These are phyloP conservation scores for Sogatella furcifera DNA, from an alignment of 1,140 invertebrate genomes.

Conservation along the genomic window DNA sequence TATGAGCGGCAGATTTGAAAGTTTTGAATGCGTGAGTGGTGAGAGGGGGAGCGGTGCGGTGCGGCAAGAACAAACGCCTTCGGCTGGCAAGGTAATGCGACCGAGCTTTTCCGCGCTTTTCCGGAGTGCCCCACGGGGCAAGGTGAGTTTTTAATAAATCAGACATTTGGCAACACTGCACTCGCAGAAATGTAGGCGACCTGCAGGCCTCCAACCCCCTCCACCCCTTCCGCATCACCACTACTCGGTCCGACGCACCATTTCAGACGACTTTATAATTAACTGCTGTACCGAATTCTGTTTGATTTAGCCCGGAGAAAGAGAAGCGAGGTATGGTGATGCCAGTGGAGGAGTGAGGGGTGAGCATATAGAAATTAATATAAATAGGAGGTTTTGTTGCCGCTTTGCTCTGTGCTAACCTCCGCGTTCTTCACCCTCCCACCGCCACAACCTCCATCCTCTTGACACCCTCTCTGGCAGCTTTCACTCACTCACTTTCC, in stretches of 20 bases:
- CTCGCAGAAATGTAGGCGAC: background rate
- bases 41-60: background rate
- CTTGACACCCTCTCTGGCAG: background rate
- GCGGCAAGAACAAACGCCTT: background rate
- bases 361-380: constrained; percentile 28
- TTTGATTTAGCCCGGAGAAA: constrained; percentile 25
- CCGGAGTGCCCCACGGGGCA: constrained; percentile 1
- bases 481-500: background rate
- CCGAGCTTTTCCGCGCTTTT: background rate
- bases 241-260: too few relatives aligned
- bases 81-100: background rate
- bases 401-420: constrained; percentile 2
- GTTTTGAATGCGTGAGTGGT: too few relatives aligned
- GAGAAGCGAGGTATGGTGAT: too few relatives aligned
- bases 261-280: constrained; percentile 21
- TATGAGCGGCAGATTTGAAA: too few relatives aligned
- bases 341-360: too few relatives aligned
- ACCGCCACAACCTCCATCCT: background rate
- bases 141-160: constrained; percentile 21
- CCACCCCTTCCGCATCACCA: background rate
- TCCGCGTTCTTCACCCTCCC: background rate
- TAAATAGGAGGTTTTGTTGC: constrained; percentile 17
- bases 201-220: background rate
- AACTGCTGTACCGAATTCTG: constrained; percentile 27
- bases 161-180: constrained; percentile 12